phyloP scores from a whole-genome alignment of 2,113 vertebrate species.

The Nicator chloris region DNA sequence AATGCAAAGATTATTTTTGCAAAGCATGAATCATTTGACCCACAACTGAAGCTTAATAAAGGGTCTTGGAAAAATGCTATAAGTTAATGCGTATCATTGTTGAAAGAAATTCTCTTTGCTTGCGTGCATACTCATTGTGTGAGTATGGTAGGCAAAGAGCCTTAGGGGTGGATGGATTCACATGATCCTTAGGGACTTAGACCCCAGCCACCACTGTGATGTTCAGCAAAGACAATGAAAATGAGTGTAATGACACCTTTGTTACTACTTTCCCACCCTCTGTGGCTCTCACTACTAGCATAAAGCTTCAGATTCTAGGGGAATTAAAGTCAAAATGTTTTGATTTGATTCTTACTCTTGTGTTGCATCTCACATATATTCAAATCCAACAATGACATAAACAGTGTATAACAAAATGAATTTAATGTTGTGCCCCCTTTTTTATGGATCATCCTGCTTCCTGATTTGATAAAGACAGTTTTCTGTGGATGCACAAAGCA shows the following conservation, averaged over 20 bases:
- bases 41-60: constrained; percentile 31
- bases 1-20: constrained; percentile 43
- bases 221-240: neutral
- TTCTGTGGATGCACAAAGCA: neutral
- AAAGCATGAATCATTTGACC: constrained; percentile 44
- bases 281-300: neutral
- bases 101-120: neutral
- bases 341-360: neutral
- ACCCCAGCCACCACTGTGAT: neutral
- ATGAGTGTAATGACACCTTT: neutral
- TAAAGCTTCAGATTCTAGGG: neutral
- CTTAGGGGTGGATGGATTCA: neutral
- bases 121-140: fast-evolving
- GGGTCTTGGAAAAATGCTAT: constrained; percentile 1
- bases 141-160: neutral
- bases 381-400: neutral
- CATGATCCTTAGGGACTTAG: neutral
- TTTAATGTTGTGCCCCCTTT: neutral
- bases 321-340: neutral
- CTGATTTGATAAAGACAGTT: neutral
- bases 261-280: neutral
- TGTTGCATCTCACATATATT: neutral
- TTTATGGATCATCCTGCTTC: neutral
- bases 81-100: neutral
- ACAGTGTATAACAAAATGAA: neutral